Percentiles rank a stretch among this genome's conserved stretches.
Conservation (phyloP, 2,113 vertebrate species). For the Syngnathus floridae region DNA sequence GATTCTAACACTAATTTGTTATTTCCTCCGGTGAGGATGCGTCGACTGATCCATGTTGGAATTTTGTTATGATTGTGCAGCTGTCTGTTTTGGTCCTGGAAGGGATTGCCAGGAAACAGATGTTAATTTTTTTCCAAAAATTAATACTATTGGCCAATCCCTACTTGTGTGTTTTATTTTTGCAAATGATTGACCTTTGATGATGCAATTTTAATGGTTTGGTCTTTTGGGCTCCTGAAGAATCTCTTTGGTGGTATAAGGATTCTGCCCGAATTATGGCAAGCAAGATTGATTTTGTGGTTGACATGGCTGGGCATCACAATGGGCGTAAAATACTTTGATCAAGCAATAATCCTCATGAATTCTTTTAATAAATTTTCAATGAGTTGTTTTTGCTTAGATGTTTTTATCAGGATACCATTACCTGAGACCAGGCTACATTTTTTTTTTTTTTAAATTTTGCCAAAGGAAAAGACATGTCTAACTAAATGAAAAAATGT, state of each 20-base stretch:
- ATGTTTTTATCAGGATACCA: background rate
- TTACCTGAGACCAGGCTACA: no score
- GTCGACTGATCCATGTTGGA: slow-evolving; percentile 16
- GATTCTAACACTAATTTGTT: slow-evolving; percentile 43
- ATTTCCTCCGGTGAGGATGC: slow-evolving; percentile 36
- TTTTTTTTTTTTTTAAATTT: background rate
- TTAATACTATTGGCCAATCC: no score
- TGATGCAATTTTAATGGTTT: no score
- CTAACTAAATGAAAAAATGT: background rate
- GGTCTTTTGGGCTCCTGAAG: no score
- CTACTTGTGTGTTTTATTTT: no score
- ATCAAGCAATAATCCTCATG: background rate
- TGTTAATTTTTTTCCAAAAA: no score
- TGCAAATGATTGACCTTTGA: no score
- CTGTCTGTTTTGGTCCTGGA: background rate
- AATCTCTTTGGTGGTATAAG: no score
- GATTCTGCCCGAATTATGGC: no score
- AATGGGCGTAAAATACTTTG: background rate
- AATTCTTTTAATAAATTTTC: background rate
- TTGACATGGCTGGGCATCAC: background rate
- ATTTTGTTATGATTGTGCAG: slow-evolving; percentile 19
- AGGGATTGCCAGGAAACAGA: background rate
- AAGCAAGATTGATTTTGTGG: background rate
- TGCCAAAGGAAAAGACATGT: background rate
- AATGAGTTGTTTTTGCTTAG: background rate